phyloP scores from a whole-genome alignment of 2,113 vertebrate species.

The Rhineura floridana region DNA sequence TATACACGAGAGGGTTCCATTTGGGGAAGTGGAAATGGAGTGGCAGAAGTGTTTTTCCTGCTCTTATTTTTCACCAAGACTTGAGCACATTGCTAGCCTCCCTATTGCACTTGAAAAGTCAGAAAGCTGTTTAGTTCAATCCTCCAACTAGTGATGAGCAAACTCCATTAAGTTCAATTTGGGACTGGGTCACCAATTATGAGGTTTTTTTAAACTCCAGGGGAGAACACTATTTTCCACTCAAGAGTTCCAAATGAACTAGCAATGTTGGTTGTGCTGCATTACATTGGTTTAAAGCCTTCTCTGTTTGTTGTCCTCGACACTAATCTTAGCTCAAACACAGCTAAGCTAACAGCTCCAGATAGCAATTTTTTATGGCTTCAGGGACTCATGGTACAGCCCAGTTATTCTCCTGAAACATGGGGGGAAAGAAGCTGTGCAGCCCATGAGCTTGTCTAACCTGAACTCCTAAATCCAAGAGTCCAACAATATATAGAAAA shows the following conservation, averaged over 20 bases:
- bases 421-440: background rate
- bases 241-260: background rate
- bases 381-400: background rate
- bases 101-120: background rate
- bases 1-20: background rate
- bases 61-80: background rate
- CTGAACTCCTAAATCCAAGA: background rate
- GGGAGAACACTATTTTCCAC: background rate
- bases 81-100: background rate
- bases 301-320: background rate
- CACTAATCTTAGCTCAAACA: background rate
- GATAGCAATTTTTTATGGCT: background rate
- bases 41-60: background rate
- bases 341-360: background rate
- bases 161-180: background rate
- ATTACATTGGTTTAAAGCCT: background rate
- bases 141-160: background rate
- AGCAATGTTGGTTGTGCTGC: background rate
- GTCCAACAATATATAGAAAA: background rate
- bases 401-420: background rate
- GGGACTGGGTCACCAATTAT: background rate
- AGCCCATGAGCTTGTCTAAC: background rate
- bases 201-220: background rate
- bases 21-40: background rate
- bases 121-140: background rate